These are phyloP conservation scores for Cinclus cinclus DNA, from an alignment of 2,113 vertebrate genomes.

Conservation along the genomic window DNA sequence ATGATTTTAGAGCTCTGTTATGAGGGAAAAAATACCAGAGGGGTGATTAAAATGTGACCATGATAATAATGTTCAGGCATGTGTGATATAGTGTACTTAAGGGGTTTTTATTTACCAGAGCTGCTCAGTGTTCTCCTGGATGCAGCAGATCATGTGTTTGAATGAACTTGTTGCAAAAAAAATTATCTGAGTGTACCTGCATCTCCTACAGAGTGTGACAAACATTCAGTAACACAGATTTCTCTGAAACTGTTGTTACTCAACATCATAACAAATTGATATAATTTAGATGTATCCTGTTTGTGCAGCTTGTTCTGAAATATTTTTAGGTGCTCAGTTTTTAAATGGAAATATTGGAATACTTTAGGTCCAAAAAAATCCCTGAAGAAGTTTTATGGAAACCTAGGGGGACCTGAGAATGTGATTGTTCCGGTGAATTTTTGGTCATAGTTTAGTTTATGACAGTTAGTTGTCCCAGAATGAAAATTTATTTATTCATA, in stretches of 20 bases:
- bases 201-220: background rate
- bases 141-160: background rate
- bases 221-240: background rate
- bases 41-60: background rate
- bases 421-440: background rate
- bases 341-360: background rate
- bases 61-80: background rate
- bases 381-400: background rate
- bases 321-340: background rate
- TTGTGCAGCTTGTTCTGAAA: background rate
- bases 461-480: background rate
- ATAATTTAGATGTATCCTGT: background rate
- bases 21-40: background rate
- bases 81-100: background rate
- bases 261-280: background rate
- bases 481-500: background rate
- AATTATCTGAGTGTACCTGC: constrained; percentile 15
- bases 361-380: background rate
- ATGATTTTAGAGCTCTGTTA: background rate
- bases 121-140: background rate
- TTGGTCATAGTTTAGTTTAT: background rate
- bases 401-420: background rate
- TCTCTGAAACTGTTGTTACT: background rate
- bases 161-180: background rate
- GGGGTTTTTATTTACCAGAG: background rate